A percentile compares a stretch with the other conserved stretches of the same genome.
Conservation (phyloP, 2,888 invertebrate species). For the Dexiosoma caninum region DNA sequence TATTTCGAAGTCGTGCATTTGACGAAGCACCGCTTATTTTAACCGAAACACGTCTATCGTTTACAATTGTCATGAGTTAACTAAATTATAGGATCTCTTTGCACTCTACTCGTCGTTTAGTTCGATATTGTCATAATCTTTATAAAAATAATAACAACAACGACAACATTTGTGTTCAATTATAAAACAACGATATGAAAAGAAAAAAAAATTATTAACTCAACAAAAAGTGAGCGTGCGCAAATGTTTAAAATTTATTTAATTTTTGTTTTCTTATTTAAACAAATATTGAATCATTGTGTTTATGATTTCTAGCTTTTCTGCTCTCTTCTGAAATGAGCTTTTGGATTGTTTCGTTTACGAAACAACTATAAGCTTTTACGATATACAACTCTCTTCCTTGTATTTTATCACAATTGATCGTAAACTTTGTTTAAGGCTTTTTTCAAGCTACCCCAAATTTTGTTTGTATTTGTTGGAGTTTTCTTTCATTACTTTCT, state of each 20-base stretch:
- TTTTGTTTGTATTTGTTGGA: background rate
- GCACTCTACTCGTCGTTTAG: constrained; percentile 53
- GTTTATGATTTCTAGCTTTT: constrained; percentile 2
- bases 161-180: constrained; percentile 14
- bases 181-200: constrained; percentile 20
- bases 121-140: constrained; percentile 54
- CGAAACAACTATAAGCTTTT: constrained; percentile 41
- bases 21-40: constrained; percentile 17
- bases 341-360: constrained; percentile 44
- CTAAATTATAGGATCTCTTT: constrained; percentile 64
- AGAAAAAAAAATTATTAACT: constrained; percentile 12
- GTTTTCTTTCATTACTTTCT: background rate
- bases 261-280: constrained; percentile 14
- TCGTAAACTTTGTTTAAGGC: constrained; percentile 12
- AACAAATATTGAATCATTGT: constrained; percentile 46
- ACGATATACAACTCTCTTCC: constrained; percentile 32
- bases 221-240: constrained; percentile 56
- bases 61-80: constrained; percentile 70
- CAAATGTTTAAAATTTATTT: constrained; percentile 52
- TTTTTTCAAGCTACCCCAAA: constrained; percentile 21
- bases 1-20: constrained; percentile 9
- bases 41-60: constrained; percentile 69
- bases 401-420: constrained; percentile 18
- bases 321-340: constrained; percentile 19
- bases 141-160: too few relatives aligned